phyloP scores from a whole-genome alignment of 2,113 vertebrate genomes.

The Lota lota region DNA sequence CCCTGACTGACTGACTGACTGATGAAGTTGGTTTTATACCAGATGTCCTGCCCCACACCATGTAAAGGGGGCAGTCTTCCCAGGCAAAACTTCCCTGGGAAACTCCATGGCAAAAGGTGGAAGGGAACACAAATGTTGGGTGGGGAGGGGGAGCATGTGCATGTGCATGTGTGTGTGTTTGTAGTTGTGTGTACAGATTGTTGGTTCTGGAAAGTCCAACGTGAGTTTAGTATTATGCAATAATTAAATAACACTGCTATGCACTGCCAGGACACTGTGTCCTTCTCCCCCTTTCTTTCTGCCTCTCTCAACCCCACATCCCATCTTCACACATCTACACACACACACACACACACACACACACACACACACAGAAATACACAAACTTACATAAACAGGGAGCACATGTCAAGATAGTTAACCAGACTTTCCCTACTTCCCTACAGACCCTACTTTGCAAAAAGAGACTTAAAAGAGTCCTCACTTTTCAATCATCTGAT shows the following conservation, averaged over 20 bases:
- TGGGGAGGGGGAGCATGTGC: background rate
- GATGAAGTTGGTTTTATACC: background rate
- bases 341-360: background rate
- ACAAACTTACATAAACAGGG: background rate
- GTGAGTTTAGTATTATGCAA: no score
- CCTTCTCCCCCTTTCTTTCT: no score
- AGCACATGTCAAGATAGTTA: background rate
- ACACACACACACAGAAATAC: background rate
- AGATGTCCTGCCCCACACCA: background rate
- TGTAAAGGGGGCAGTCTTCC: constrained; percentile 6
- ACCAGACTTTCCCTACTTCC: background rate
- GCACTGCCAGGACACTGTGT: no score
- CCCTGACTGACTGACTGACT: background rate
- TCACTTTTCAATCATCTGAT: no score
- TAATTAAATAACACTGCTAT: no score
- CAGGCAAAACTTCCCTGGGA: constrained; percentile 34
- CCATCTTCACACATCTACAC: background rate
- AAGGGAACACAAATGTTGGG: background rate
- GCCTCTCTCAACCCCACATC: no score
- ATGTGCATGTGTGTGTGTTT: background rate
- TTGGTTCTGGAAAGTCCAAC: no score
- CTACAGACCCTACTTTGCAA: no score
- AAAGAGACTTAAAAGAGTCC: no score
- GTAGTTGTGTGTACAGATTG: no score
- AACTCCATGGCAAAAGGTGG: constrained; percentile 27